These are phyloP conservation scores for Neoascia interrupta DNA, from an alignment of 2,888 invertebrate species.

Conservation along the genomic window DNA sequence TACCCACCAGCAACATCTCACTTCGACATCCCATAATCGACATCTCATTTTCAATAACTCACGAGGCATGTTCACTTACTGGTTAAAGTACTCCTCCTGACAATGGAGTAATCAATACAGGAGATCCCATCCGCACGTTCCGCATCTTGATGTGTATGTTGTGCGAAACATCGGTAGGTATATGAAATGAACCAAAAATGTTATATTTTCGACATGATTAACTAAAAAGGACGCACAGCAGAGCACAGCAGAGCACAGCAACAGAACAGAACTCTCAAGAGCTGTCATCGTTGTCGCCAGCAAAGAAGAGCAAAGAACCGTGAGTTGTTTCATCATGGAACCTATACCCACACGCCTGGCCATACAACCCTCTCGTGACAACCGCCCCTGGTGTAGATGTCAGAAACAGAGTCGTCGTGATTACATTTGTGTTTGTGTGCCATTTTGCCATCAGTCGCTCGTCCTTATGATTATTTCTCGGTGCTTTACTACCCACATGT, in stretches of 20 bases:
- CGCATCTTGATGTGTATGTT: neutral
- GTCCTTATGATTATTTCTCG: slow-evolving; percentile 25
- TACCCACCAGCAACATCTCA: neutral
- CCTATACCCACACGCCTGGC: too few species aligned
- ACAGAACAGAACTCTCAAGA: neutral
- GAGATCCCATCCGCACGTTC: slow-evolving; percentile 9
- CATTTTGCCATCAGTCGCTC: slow-evolving; percentile 7
- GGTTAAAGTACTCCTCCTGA: slow-evolving; percentile 15
- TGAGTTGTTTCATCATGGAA: neutral
- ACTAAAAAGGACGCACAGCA: too few species aligned
- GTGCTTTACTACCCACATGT: slow-evolving; percentile 24
- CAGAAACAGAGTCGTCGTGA: slow-evolving; percentile 44
- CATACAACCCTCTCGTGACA: too few species aligned
- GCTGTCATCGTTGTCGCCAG: neutral
- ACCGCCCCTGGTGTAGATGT: neutral
- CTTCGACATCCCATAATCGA: slow-evolving; percentile 15
- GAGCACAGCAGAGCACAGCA: too few species aligned
- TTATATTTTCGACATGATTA: slow-evolving; percentile 25
- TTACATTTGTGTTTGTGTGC: slow-evolving; percentile 16
- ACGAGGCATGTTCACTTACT: slow-evolving; percentile 26
- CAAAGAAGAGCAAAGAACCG: neutral
- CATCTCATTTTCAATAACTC: slow-evolving; percentile 14
- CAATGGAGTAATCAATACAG: slow-evolving; percentile 46
- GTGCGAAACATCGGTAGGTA: neutral
- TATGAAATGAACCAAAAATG: neutral